Evolutionary conservation across 2,797 vertebrate species (phyloP).

Genomic region (Rhinoraja longicauda): DNA sequence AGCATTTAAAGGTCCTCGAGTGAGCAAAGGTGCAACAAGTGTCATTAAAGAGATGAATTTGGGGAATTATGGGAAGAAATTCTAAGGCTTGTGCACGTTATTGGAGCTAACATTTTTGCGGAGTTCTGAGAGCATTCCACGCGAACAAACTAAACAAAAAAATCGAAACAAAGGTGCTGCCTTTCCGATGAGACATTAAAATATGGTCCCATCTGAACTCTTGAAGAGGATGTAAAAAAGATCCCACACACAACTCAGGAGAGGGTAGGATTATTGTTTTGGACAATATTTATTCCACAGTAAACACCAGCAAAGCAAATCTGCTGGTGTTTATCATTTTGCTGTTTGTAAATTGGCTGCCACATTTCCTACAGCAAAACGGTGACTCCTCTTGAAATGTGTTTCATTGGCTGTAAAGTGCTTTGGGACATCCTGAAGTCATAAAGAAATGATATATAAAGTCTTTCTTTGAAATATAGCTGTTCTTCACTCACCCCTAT

Average conservation of each 20-base stretch:
- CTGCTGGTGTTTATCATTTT: background rate
- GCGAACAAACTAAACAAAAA: too few relatives aligned
- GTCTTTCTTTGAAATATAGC: background rate
- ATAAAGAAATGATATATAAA: background rate
- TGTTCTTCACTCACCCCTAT: background rate
- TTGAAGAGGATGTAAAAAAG: background rate
- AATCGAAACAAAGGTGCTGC: background rate
- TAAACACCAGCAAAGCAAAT: background rate
- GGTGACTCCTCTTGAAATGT: background rate
- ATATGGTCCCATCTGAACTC: background rate
- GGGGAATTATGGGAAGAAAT: background rate
- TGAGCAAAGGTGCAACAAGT: background rate
- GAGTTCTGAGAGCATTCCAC: background rate
- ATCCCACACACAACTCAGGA: background rate
- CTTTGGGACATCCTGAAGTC: slow-evolving; percentile 11
- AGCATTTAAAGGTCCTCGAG: slow-evolving; percentile 45
- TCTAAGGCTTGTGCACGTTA: background rate
- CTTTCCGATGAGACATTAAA: background rate
- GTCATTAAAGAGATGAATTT: slow-evolving; percentile 42
- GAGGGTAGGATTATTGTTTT: background rate
- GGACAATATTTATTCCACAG: background rate
- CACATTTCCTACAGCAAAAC: background rate
- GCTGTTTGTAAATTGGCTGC: background rate
- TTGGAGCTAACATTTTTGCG: background rate
- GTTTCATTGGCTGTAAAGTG: background rate